Evolutionary conservation across 2,113 vertebrate genomes (phyloP), one percentile per base, ranked within the genome.

Genomic region (Manacus vitellinus): DNA sequence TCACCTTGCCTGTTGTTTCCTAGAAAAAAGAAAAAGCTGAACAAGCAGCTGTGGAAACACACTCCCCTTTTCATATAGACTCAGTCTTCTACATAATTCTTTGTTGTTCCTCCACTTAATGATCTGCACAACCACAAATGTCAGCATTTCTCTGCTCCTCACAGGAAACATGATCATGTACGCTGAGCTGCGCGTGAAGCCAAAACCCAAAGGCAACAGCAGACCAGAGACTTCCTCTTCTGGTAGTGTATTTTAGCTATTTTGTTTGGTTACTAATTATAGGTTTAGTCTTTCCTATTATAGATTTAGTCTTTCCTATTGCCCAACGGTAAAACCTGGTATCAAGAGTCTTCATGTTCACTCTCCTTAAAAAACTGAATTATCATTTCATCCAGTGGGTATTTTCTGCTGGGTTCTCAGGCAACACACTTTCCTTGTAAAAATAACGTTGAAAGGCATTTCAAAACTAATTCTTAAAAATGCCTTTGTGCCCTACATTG

Each of bases 191-290:
- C 86, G 31, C 0, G 1, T 96, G 89, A 96, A 76, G 83, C 41
- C 83, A 3, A 91, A 82, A 5, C 54, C 35, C 58, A 70, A 47
- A 56, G 41, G 44, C 31, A 92, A n/a, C 75, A 80, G 76, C 62
- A 91, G 54, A 88, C 49, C 91, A 88, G 86, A 94, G 71, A 76
- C 72, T 91, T 96, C 96, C 31, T 22, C 91, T 76, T 35, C 95
- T 58, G 96, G 96, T 96, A 91, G 33, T 28, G 86, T 80, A 31
- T 43, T 43, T 43, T 43, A 33, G 22, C 31, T 68, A 1, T 52
- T 92, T 68, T 52, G 33, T 83, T 91, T 91, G 67, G 44, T 94
- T 94, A 44, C 89, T 92, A 91, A 83, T 83, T 92, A 88, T 24
- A 95, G 91, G 58, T 46, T 20, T 13, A 41, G 39, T 37, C 55